Evolutionary conservation across 2,888 invertebrate genomes (phyloP).

Genomic region (Stenoptilia bipunctidactyla): DNA sequence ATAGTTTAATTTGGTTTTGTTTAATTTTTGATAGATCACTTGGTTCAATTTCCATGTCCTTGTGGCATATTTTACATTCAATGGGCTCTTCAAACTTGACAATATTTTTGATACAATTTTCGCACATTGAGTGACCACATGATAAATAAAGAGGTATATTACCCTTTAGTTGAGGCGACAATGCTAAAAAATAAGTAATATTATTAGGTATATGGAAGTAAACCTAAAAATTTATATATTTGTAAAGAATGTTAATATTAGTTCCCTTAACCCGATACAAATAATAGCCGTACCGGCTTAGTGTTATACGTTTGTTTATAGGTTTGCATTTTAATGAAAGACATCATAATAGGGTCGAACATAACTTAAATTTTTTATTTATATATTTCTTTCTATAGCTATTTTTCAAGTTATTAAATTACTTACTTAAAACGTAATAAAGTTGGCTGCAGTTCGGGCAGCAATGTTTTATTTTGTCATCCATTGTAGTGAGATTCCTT

Average conservation of each 20-base stretch:
- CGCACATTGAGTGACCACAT: conserved; percentile 79
- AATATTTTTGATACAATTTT: conserved; percentile 66
- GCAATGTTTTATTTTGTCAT: conserved; percentile 32
- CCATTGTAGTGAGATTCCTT: conserved; percentile 34
- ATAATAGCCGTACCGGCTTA: too few species aligned
- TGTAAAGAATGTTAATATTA: conserved; percentile 6
- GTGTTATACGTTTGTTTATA: too few species aligned
- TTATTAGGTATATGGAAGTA: too few species aligned
- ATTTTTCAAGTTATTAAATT: background rate
- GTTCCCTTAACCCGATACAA: too few species aligned
- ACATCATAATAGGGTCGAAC: too few species aligned
- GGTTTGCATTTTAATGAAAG: too few species aligned
- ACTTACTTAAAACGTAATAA: conserved; percentile 47
- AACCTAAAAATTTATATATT: too few species aligned
- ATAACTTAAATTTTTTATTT: too few species aligned
- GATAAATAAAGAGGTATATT: conserved; percentile 71
- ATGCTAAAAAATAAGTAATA: conserved; percentile 19
- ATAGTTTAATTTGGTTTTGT: conserved; percentile 30
- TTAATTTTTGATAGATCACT: conserved; percentile 24
- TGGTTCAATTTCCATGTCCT: conserved; percentile 28
- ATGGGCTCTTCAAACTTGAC: conserved; percentile 46
- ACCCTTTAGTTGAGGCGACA: conserved; percentile 23
- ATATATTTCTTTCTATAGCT: too few species aligned
- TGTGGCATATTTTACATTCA: conserved; percentile 59
- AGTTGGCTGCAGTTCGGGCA: conserved; percentile 57